Percentiles rank a stretch among this genome's conserved stretches.
phyloP scores from a whole-genome alignment of 2,113 vertebrate genomes.

The Garra rufa region DNA sequence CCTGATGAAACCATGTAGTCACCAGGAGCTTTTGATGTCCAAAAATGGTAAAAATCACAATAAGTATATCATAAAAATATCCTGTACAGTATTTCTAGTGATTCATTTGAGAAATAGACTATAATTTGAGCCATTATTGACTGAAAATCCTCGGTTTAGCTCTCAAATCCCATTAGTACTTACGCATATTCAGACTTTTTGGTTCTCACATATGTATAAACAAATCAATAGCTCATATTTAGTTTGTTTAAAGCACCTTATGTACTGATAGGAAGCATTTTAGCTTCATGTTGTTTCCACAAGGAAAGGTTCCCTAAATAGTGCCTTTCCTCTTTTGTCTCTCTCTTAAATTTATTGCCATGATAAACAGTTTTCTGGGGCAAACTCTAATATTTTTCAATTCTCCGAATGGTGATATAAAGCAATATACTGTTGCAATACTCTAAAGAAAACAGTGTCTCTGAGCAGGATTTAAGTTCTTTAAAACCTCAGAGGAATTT shows the following conservation, averaged over 20 bases:
- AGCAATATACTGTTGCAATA: slow-evolving; percentile 35
- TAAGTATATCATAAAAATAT: not conserved
- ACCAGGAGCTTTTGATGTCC: too few relatives aligned
- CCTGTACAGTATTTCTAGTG: not conserved
- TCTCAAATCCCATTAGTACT: not conserved
- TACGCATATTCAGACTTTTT: not conserved
- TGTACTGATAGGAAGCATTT: not conserved
- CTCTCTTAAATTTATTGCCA: slow-evolving; percentile 35
- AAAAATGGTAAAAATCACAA: not conserved
- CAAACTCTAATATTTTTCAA: slow-evolving; percentile 32
- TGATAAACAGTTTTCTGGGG: slow-evolving; percentile 16
- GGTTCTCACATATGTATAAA: not conserved
- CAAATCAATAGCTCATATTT: not conserved
- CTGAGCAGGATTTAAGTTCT: slow-evolving; percentile 5
- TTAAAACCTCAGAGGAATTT: slow-evolving; percentile 16
- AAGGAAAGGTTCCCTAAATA: not conserved
- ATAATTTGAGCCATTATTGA: not conserved
- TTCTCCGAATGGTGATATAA: slow-evolving; percentile 26
- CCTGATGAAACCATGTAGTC: too few relatives aligned
- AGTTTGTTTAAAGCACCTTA: not conserved
- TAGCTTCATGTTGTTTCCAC: not conserved
- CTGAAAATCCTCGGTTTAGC: not conserved
- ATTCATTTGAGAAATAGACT: not conserved
- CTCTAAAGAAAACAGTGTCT: slow-evolving; percentile 27
- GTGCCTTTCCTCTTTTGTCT: not conserved